Evolutionary conservation across 2,113 vertebrate genomes (phyloP).

Genomic region (Propithecus coquereli): DNA sequence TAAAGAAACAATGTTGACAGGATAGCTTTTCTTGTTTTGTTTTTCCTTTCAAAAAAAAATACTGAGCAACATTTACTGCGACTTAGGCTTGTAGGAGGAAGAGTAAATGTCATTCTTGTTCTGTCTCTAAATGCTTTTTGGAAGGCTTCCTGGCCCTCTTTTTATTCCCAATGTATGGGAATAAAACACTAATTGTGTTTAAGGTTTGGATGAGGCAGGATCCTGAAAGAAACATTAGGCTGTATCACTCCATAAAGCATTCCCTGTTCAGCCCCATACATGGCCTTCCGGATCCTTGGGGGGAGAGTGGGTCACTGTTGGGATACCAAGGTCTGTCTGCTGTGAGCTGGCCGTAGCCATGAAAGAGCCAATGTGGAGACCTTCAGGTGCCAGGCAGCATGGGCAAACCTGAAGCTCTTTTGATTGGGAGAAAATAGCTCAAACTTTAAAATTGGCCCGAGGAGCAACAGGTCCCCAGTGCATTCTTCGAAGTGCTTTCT

Average conservation of each 20-base stretch:
- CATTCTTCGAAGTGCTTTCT: conserved; percentile 58
- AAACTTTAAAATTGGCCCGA: conserved; percentile 48
- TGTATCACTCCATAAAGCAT: conserved; percentile 58
- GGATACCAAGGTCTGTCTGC: not conserved
- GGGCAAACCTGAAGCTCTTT: not conserved
- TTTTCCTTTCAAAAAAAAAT: conserved; percentile 23
- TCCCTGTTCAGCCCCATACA: not conserved
- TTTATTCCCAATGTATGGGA: too few relatives aligned
- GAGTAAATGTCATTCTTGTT: conserved; percentile 65
- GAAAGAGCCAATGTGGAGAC: not conserved
- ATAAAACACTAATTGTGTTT: conserved; percentile 63
- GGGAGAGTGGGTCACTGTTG: not conserved
- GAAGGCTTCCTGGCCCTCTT: conserved; percentile 61
- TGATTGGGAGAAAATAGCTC: not conserved
- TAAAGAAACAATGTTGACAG: conserved; percentile 1
- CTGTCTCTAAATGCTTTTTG: conserved; percentile 71
- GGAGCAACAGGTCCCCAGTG: conserved; percentile 33
- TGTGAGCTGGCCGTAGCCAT: not conserved
- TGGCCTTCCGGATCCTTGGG: not conserved
- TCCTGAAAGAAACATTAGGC: conserved; percentile 57
- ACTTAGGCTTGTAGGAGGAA: conserved; percentile 39
- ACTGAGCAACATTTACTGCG: conserved; percentile 29
- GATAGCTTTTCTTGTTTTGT: conserved; percentile 22
- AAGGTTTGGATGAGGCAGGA: conserved; percentile 63
- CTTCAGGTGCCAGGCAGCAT: not conserved